Percentiles rank a stretch among this genome's conserved stretches.
Conservation (phyloP, 2,797 vertebrate species). For the Xyrichtys novacula region DNA sequence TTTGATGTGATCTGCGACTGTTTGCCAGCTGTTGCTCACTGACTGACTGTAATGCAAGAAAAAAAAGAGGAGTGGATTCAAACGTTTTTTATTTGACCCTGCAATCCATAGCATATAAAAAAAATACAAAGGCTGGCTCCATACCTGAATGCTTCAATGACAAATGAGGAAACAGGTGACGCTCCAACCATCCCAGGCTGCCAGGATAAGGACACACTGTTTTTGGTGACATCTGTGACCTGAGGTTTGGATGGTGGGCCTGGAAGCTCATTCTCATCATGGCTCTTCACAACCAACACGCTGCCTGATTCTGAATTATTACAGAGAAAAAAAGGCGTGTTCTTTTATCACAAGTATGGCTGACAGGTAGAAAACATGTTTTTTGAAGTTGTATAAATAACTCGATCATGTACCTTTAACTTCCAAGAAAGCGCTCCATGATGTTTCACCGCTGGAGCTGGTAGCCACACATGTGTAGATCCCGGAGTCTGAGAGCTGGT, state of each 20-base stretch:
- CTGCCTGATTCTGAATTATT: constrained; percentile 87
- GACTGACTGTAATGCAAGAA: constrained; percentile 88
- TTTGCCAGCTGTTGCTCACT: constrained; percentile 99
- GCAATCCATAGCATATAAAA: not conserved
- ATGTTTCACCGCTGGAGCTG: constrained; percentile 98
- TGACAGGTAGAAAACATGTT: not conserved
- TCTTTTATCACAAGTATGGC: not conserved
- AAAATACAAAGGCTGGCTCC: not conserved
- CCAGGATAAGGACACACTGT: constrained; percentile 98
- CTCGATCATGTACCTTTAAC: constrained; percentile 88
- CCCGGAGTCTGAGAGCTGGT: constrained; percentile 94
- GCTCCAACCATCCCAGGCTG: constrained; percentile 89
- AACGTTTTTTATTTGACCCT: not conserved
- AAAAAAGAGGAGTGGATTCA: constrained; percentile 12
- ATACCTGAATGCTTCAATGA: constrained; percentile 99
- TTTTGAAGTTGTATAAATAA: not conserved
- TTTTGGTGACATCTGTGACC: constrained; percentile 98
- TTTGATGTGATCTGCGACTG: constrained; percentile 96
- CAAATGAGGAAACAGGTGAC: constrained; percentile 91
- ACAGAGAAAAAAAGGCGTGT: not conserved
- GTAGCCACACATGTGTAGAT: constrained; percentile 98
- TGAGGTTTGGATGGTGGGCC: constrained; percentile 97
- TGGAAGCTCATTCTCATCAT: constrained; percentile 93
- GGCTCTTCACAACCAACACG: constrained; percentile 88
- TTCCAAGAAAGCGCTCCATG: constrained; percentile 97